These are phyloP conservation scores for Cuculus canorus DNA, from an alignment of 2,797 vertebrate genomes.

Conservation along the genomic window DNA sequence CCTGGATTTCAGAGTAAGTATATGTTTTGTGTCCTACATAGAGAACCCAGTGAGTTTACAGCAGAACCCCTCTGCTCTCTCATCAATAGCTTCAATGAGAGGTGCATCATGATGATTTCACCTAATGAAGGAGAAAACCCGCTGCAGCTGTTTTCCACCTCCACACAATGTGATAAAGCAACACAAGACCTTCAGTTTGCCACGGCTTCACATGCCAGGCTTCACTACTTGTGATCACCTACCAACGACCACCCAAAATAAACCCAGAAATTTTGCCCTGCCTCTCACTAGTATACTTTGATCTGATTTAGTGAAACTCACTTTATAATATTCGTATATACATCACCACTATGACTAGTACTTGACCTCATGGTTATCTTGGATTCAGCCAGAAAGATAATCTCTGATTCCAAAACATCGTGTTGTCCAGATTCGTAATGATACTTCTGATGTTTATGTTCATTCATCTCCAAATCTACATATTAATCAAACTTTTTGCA, in stretches of 20 bases:
- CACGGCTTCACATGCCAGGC: constrained; percentile 13
- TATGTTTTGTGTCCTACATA: too few relatives aligned
- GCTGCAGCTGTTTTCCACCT: fast-evolving
- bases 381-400: not conserved
- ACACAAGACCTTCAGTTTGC: not conserved
- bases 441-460: not conserved
- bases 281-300: not conserved
- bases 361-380: not conserved
- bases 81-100: not conserved
- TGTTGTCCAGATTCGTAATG: not conserved
- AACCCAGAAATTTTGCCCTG: not conserved
- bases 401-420: not conserved
- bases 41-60: not conserved
- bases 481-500: not conserved
- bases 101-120: not conserved
- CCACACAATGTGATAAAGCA: not conserved
- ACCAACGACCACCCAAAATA: not conserved
- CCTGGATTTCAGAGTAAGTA: not conserved
- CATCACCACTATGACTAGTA: not conserved
- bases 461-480: not conserved
- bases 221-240: not conserved
- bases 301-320: not conserved
- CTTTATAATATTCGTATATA: not conserved
- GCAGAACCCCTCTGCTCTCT: not conserved
- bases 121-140: not conserved